Evolutionary conservation across 1,140 invertebrate genomes (phyloP), one percentile per base, ranked within the genome.

Genomic region (Calycopis cecrops): DNA sequence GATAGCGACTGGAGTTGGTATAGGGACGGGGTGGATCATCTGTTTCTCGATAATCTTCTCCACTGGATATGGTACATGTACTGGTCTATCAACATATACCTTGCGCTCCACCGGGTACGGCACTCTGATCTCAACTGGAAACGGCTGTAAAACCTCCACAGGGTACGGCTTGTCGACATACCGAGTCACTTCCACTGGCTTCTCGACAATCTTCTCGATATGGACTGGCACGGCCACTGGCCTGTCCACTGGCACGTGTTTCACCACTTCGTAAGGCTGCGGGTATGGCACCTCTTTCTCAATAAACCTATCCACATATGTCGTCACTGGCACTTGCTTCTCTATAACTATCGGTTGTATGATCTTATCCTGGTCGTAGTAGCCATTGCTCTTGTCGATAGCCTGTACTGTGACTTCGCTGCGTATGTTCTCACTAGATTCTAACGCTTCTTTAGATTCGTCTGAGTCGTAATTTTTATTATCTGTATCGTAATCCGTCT

Each of bases 11-110:
- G 78, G 75, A 11, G 80, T 87, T 35, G 83, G 82, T 12, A 87
- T 68, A 3, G 83, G 73, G 6, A 86, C 61, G 35, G 62, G 74
- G 18, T 82, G 79, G 38, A 69, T 58, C 10, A 85, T 62, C 59
- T 81, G 78, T 58, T 89, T 89, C 58, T 89, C 88, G 10, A 89
- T 76, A 12, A 88, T 64, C 63, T 83, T 90, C 53, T 91, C 90
- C 0, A 90, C 78, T 18, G 91, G 85, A 64, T 91, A 91, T 3
- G 89, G 89, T 0, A 91, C 62, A 9, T 90, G 84, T 52, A 91
- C 78, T 37, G 90, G 89, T 51, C 90, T 76, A 55, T 89, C 85
- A 0, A 90, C 70, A 52, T 85, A 85, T 14, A 89, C 83, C 51
- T 85, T 80, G 21, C 84, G 82, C 59, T 92, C 87, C 0, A 91